Evolutionary conservation across 2,797 vertebrate species (phyloP), one percentile per base, ranked within the genome.

Genomic region (Peromyscus aztecus): DNA sequence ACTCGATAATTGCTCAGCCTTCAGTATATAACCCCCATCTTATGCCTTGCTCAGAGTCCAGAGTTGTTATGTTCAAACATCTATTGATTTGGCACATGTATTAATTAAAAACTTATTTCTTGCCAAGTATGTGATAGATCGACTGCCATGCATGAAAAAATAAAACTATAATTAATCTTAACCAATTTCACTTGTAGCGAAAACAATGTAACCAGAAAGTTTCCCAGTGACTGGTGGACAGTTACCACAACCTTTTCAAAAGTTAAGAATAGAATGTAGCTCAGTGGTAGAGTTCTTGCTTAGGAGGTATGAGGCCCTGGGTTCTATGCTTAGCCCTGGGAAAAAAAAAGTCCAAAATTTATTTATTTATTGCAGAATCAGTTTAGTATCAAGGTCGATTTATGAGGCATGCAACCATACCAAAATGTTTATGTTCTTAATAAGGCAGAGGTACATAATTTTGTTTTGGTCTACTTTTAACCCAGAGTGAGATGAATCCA

Each of bases 81-180:
- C 71, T 95, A 95, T 95, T 92, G 78, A 94, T 96, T 88, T 90
- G 77, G n/a, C 40, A 65, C 49, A 29, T 59, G 13, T 93, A 94
- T 91, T 97, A 95, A 97, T 97, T 97, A 95, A 97, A 94, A 95
- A 49, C 90, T 29, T 95, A 91, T 78, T 93, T 97, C 93, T 89
- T 67, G 27, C 84, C 89, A 96, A 87, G 52, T 29, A 43, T 29
- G 21, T 89, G 80, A 92, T 89, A 52, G 34, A 91, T 90, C 46
- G 57, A 75, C 0, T 86, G 97, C 69, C 55, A 17, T 16, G 24
- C 65, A n/a, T 59, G 95, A 91, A 90, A 97, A 87, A 92, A 82
- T 55, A 63, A 14, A 94, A 94, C 96, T 87, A 88, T 73, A 93
- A 1, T 94, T 94, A 86, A 91, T 96, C 96, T 80, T 94, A 61